These are phyloP conservation scores for Pluvialis apricaria DNA, from an alignment of 2,113 vertebrate species.

Conservation along the genomic window DNA sequence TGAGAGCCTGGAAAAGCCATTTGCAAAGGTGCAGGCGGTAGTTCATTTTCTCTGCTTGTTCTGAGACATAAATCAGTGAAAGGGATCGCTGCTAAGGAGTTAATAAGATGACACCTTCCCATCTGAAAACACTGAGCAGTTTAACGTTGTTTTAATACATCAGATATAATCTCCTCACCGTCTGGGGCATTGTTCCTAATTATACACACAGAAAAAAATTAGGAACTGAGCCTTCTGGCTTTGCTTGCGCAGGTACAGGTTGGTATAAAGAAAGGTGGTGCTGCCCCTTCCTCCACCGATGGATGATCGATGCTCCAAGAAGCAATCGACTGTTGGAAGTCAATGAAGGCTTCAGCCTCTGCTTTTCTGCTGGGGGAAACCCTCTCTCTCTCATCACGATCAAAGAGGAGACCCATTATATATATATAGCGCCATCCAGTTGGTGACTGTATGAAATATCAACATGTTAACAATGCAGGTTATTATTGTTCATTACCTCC, in stretches of 20 bases:
- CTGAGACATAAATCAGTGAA: not conserved
- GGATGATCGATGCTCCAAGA: not conserved
- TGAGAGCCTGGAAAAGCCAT: not conserved
- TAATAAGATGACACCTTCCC: not conserved
- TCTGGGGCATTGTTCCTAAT: not conserved
- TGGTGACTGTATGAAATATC: not conserved
- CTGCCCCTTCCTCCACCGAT: not conserved
- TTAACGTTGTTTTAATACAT: not conserved
- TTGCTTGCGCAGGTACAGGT: not conserved
- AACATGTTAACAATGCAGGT: not conserved
- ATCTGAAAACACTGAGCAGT: not conserved
- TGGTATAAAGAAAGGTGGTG: not conserved
- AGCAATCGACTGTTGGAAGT: not conserved
- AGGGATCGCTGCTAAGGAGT: not conserved
- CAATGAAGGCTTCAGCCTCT: not conserved
- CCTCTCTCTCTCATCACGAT: rapidly evolving
- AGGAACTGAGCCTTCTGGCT: not conserved
- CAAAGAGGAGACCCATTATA: not conserved
- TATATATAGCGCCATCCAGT: rapidly evolving
- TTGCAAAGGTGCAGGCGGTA: not conserved
- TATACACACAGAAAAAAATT: not conserved
- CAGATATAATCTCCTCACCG: not conserved
- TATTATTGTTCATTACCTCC: not conserved
- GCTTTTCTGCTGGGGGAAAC: not conserved
- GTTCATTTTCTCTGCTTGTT: not conserved